Evolutionary conservation across 2,797 vertebrate species (phyloP).

Genomic region (Melanotaenia pygmaea): DNA sequence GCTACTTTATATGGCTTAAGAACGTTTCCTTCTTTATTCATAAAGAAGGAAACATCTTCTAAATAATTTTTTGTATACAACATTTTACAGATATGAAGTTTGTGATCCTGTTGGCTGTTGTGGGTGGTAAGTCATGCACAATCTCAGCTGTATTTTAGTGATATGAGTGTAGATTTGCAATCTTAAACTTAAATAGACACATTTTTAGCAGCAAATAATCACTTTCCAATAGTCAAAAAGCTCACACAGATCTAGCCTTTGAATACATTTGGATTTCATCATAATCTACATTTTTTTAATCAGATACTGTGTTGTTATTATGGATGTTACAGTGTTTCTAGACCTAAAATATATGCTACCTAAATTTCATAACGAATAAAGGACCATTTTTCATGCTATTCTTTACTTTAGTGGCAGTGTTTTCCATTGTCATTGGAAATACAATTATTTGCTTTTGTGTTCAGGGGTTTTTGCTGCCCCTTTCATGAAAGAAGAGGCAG

Average conservation of each 20-base stretch:
- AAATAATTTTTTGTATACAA: not conserved
- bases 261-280: not conserved
- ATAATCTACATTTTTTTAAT: not conserved
- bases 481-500: conserved; percentile 72
- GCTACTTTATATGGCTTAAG: not conserved
- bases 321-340: not conserved
- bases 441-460: not conserved
- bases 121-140: conserved; percentile 64
- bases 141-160: not conserved
- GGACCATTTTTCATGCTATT: not conserved
- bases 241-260: not conserved
- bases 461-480: conserved; percentile 70
- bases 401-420: not conserved
- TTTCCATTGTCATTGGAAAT: no score
- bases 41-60: not conserved
- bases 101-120: conserved; percentile 60
- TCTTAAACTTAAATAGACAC: not conserved
- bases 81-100: conserved; percentile 61
- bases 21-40: not conserved
- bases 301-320: not conserved
- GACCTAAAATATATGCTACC: no score
- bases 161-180: not conserved
- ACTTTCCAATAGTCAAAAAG: not conserved
- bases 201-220: not conserved
- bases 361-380: not conserved